Evolutionary conservation across 53 echinoderm and acorn worm species (phyloP), one percentile per base, ranked within the genome.

Genomic region (Holothuria scabra): DNA sequence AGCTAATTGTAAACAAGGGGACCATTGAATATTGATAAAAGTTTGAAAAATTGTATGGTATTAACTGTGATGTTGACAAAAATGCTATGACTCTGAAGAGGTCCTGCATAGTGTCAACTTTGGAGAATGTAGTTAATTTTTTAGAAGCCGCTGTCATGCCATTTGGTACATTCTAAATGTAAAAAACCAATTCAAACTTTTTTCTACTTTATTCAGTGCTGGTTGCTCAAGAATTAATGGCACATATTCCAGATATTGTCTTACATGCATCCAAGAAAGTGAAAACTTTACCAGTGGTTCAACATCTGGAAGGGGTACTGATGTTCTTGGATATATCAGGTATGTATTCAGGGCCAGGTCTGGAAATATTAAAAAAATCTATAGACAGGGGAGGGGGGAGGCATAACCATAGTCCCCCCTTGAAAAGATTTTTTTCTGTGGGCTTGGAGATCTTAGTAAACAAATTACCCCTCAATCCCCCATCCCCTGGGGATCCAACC

Each of bases 291-390:
- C 96, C 93, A 3, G 84, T 89, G 56, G 96, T 96, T 30, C 93
- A 96, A 44, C 89, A 91, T 81, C 86, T 96, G 28, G 81, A 90
- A n/a, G 91, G 96, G 22, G 90, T 91, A 16, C 88, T 96, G 65
- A 96, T 96, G 96, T 93, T 96, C 37, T 91, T 96, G 28, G 96
- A 96, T 76, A 90, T 96, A 78, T 96, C 93, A 87, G 96, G 96
- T 96, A 65, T 67, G 55, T 23, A 26, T 4, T 46, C 20, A 13
- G 6, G n/a, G n/a, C n/a, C n/a, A n/a, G n/a, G n/a, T n/a, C n/a
- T n/a, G n/a, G n/a, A n/a, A n/a, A n/a, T n/a, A n/a, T n/a, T n/a
- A n/a, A n/a, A n/a, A n/a, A n/a, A n/a, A n/a, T n/a, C n/a, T n/a
- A n/a, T n/a, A n/a, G n/a, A n/a, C n/a, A n/a, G n/a, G n/a, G n/a